phyloP scores from a whole-genome alignment of 2,797 vertebrate species.

The Aplochiton taeniatus region DNA sequence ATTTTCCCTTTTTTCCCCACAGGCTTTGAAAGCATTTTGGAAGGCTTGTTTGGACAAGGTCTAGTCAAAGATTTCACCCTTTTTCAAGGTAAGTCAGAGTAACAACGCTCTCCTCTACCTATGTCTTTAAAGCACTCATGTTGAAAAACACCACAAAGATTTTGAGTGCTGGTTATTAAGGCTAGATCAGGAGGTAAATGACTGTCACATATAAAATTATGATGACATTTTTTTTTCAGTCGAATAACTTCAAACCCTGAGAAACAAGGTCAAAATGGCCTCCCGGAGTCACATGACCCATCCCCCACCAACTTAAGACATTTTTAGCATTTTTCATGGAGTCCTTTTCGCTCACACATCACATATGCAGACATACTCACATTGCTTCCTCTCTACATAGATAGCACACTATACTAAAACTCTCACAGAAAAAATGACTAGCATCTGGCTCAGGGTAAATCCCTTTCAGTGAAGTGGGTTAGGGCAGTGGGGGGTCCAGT shows the following conservation, averaged over 20 bases:
- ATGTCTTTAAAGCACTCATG: neutral
- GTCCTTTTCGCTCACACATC: conserved; percentile 31
- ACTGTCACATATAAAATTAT: too few species aligned
- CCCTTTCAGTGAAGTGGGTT: neutral
- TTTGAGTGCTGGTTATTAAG: too few species aligned
- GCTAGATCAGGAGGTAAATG: too few species aligned
- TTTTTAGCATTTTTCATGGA: conserved; percentile 64
- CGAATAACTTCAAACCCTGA: neutral
- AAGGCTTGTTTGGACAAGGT: conserved; percentile 95
- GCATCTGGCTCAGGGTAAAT: neutral
- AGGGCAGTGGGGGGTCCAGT: conserved; percentile 23
- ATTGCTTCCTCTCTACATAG: neutral
- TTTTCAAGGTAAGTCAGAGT: conserved; percentile 86
- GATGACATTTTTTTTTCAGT: neutral
- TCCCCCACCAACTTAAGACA: conserved; percentile 64
- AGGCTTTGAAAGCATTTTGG: conserved; percentile 99
- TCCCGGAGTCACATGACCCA: conserved; percentile 60
- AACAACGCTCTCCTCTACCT: neutral
- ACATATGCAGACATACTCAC: neutral
- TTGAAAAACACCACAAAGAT: neutral
- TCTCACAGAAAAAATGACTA: neutral
- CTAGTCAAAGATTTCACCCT: conserved; percentile 93
- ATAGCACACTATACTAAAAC: neutral
- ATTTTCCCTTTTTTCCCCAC: conserved; percentile 61
- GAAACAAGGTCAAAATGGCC: conserved; percentile 55